A percentile compares a stretch with the other conserved stretches of the same genome.
Conservation (phyloP, 2,797 vertebrate species). For the Pempheris klunzingeri region DNA sequence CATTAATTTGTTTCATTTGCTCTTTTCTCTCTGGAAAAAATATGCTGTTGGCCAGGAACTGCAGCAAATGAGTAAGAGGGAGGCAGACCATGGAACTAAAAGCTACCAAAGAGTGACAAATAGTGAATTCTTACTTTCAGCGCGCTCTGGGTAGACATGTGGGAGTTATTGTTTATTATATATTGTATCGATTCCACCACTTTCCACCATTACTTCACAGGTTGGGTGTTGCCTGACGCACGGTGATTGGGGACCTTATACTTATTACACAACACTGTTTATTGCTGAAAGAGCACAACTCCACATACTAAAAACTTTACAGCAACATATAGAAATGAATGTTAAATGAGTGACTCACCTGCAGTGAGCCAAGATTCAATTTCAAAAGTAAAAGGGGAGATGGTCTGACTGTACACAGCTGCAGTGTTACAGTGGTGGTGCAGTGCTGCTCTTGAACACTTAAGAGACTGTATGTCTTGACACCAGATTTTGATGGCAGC, state of each 20-base stretch:
- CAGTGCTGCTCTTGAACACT: too few species aligned
- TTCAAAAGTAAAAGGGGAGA: neutral
- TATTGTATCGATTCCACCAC: neutral
- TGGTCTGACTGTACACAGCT: neutral
- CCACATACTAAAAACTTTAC: neutral
- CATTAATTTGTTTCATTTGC: conserved; percentile 10
- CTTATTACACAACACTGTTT: neutral
- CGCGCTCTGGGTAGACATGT: neutral
- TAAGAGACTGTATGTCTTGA: too few species aligned
- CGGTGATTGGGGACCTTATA: neutral
- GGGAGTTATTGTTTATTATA: neutral
- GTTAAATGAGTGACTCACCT: neutral
- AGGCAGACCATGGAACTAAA: neutral
- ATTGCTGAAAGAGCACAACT: neutral
- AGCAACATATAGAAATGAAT: neutral
- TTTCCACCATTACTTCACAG: conserved; percentile 10
- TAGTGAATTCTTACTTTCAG: neutral
- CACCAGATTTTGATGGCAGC: too few species aligned
- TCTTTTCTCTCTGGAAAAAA: neutral
- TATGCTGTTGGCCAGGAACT: neutral
- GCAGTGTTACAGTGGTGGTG: too few species aligned
- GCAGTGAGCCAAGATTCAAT: neutral
- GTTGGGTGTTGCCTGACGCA: neutral
- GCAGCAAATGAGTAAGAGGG: neutral
- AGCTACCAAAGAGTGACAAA: neutral